Percentiles rank a stretch among this genome's conserved stretches.
Evolutionary conservation across 2,888 invertebrate species (phyloP).

Genomic region (Xanthorhoe designata): DNA sequence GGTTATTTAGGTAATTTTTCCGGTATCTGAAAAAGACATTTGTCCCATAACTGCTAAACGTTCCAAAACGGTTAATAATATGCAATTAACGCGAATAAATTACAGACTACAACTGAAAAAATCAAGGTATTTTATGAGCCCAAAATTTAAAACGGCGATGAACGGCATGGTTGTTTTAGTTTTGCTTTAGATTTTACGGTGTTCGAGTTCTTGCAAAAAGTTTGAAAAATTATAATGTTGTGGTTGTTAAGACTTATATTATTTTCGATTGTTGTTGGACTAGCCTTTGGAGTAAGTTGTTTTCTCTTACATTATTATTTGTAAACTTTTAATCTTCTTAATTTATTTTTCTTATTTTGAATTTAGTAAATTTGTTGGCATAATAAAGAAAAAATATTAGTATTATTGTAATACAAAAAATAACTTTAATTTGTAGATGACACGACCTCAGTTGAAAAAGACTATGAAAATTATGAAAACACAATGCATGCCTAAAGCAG

Average conservation of each 20-base stretch:
- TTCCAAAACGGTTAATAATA: constrained; percentile 10
- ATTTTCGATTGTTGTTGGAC: constrained; percentile 11
- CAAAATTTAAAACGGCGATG: constrained; percentile 14
- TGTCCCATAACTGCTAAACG: constrained; percentile 25
- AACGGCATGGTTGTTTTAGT: background rate
- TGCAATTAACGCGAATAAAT: constrained; percentile 29
- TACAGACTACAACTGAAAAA: constrained; percentile 14
- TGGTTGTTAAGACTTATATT: background rate
- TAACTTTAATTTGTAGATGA: constrained; percentile 57
- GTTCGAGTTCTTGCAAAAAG: background rate
- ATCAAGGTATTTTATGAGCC: constrained; percentile 10
- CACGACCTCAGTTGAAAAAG: constrained; percentile 85
- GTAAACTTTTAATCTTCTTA: too few relatives aligned
- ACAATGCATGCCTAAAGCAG: constrained; percentile 86
- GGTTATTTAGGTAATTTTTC: background rate
- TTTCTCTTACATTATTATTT: background rate
- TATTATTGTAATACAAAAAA: background rate
- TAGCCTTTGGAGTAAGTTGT: constrained; percentile 21
- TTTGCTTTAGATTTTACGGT: constrained; percentile 6
- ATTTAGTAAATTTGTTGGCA: too few relatives aligned
- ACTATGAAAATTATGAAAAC: constrained; percentile 86
- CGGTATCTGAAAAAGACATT: background rate
- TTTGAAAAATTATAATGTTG: constrained; percentile 4
- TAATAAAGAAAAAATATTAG: too few relatives aligned
- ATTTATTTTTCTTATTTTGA: too few relatives aligned